Evolutionary conservation across 2,888 invertebrate genomes (phyloP).

Genomic region (Callinectes sapidus): DNA sequence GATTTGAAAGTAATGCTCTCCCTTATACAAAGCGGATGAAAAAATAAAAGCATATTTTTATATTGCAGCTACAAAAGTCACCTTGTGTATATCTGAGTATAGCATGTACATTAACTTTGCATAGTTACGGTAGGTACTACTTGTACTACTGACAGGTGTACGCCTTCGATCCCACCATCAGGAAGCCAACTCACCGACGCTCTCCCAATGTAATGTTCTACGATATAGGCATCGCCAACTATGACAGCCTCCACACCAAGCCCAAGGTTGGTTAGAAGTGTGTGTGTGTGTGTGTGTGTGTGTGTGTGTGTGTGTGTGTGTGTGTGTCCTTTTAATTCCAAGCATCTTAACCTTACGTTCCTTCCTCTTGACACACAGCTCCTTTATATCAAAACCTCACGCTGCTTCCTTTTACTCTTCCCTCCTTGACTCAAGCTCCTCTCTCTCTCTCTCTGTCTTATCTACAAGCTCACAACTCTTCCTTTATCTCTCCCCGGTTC

Average conservation of each 20-base stretch:
- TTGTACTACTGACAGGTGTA: constrained; percentile 29
- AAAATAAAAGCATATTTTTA: no score
- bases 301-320: neutral
- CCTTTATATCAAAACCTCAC: no score
- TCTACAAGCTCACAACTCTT: neutral
- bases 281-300: neutral
- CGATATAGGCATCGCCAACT: constrained; percentile 22
- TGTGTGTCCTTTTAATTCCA: neutral
- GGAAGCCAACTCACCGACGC: neutral
- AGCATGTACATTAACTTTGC: neutral
- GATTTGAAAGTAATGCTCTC: no score
- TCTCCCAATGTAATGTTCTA: constrained; percentile 42
- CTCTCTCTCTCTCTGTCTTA: neutral
- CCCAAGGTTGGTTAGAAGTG: neutral
- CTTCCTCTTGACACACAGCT: no score
- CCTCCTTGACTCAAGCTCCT: neutral
- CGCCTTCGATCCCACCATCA: constrained; percentile 49
- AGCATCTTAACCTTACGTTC: no score
- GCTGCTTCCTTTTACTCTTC: no score
- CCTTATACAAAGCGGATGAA: no score
- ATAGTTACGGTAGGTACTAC: neutral
- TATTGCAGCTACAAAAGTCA: no score
- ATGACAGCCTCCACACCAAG: neutral
- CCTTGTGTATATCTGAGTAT: no score
- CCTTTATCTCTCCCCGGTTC: neutral